A percentile compares a stretch with the other conserved stretches of the same genome.
Conservation (phyloP, 2,797 vertebrate genomes). For the Coregonus sp. region DNA sequence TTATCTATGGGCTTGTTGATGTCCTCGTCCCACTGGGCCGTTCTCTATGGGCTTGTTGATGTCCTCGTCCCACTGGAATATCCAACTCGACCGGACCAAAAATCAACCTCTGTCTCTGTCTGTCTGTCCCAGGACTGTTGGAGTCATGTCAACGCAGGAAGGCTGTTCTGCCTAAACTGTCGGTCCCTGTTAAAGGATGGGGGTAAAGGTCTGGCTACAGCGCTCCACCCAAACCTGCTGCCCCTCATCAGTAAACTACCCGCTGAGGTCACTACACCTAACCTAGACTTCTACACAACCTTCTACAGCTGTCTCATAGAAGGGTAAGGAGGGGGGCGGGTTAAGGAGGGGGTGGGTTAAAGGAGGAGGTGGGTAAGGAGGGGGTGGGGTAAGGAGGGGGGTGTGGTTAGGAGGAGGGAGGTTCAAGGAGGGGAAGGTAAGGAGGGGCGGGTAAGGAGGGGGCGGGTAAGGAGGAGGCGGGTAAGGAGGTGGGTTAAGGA, state of each 20-base stretch:
- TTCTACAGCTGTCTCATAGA: slow-evolving; percentile 84
- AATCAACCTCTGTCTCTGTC: not conserved
- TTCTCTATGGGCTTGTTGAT: too few species aligned
- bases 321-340: slow-evolving; percentile 87
- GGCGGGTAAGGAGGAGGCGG: slow-evolving; percentile 70
- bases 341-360: not conserved
- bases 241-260: slow-evolving; percentile 92
- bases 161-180: slow-evolving; percentile 91
- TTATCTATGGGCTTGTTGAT: too few species aligned
- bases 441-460: slow-evolving; percentile 70
- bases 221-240: slow-evolving; percentile 91
- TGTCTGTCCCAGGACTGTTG: slow-evolving; percentile 85
- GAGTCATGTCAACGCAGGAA: slow-evolving; percentile 91
- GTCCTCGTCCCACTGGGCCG: too few species aligned
- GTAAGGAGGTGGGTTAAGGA: slow-evolving; percentile 30
- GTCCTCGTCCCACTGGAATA: too few species aligned
- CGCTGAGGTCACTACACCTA: slow-evolving; percentile 77
- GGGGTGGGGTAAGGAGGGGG: not conserved
- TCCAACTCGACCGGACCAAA: too few species aligned
- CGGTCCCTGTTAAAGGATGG: slow-evolving; percentile 86
- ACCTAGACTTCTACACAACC: slow-evolving; percentile 84
- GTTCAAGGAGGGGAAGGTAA: not conserved
- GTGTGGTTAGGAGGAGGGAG: slow-evolving; percentile 73
- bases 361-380: not conserved
- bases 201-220: slow-evolving; percentile 86